phyloP scores from a whole-genome alignment of 1,140 invertebrate species.

The Drosophila arawakana region DNA sequence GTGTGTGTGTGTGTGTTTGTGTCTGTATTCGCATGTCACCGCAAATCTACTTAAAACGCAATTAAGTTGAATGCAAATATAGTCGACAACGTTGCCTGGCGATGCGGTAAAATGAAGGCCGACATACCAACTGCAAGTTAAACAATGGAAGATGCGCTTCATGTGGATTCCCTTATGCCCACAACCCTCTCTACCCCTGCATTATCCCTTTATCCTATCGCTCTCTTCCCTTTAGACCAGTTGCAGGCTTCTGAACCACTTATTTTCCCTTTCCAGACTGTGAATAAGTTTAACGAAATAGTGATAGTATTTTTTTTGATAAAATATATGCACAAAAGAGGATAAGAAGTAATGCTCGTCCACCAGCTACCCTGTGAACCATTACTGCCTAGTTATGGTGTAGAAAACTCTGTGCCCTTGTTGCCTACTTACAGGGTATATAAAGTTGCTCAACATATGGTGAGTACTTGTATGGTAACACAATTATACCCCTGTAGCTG shows the following conservation, averaged over 20 bases:
- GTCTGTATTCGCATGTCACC: constrained; percentile 53
- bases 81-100: constrained; percentile 45
- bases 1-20: constrained; percentile 1
- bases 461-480: constrained; percentile 21
- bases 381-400: not conserved
- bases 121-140: constrained; percentile 47
- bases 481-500: constrained; percentile 21
- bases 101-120: constrained; percentile 42
- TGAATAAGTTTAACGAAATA: constrained; percentile 43
- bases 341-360: not conserved
- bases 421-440: not conserved
- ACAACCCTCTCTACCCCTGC: not conserved
- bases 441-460: constrained; percentile 25
- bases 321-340: constrained; percentile 8
- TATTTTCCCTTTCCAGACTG: constrained; percentile 11
- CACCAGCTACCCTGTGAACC: not conserved
- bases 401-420: not conserved
- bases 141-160: constrained; percentile 58
- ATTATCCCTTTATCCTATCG: not conserved
- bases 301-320: constrained; percentile 53
- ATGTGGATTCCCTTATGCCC: constrained; percentile 29
- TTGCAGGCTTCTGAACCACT: not conserved
- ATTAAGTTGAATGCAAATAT: constrained; percentile 81
- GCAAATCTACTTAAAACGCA: constrained; percentile 82
- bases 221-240: too few relatives aligned